These are phyloP conservation scores for Ctenochaetus hawaiiensis DNA, from an alignment of 2,797 vertebrate species.

Conservation along the genomic window DNA sequence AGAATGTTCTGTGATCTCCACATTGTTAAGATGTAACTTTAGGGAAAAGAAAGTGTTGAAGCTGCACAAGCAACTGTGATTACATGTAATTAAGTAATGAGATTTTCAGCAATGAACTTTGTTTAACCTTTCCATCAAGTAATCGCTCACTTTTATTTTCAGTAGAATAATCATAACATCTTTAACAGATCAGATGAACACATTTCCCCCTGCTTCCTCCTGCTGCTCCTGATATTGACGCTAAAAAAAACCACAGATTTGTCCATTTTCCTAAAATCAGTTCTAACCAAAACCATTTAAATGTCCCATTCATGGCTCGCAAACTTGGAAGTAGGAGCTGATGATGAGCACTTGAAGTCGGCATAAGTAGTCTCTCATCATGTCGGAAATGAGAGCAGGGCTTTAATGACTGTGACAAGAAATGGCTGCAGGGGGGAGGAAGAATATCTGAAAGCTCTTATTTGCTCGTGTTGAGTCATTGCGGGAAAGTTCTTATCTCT, in stretches of 20 bases:
- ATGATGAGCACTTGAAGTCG: constrained; percentile 43
- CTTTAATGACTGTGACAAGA: constrained; percentile 45
- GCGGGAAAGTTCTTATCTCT: constrained; percentile 60
- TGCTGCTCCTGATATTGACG: background rate
- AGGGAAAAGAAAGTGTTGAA: background rate
- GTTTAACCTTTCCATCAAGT: constrained; percentile 7
- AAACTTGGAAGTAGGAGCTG: constrained; percentile 36
- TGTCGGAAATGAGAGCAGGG: constrained; percentile 41
- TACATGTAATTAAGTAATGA: background rate
- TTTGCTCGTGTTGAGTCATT: constrained; percentile 64
- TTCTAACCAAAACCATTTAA: constrained; percentile 32
- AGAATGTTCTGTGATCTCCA: background rate
- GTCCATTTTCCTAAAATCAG: background rate
- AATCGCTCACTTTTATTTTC: too few species aligned
- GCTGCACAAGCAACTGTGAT: background rate
- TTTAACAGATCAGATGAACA: background rate
- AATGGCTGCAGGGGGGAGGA: constrained; percentile 24
- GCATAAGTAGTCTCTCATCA: constrained; percentile 47
- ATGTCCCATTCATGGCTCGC: constrained; percentile 40
- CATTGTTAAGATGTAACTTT: background rate
- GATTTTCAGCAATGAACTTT: background rate
- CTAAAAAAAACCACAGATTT: background rate
- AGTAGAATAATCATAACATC: background rate
- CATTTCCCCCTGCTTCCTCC: background rate
- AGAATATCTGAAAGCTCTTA: constrained; percentile 53